Evolutionary conservation across 1,140 invertebrate species (phyloP).

Genomic region (Heliconius congener): DNA sequence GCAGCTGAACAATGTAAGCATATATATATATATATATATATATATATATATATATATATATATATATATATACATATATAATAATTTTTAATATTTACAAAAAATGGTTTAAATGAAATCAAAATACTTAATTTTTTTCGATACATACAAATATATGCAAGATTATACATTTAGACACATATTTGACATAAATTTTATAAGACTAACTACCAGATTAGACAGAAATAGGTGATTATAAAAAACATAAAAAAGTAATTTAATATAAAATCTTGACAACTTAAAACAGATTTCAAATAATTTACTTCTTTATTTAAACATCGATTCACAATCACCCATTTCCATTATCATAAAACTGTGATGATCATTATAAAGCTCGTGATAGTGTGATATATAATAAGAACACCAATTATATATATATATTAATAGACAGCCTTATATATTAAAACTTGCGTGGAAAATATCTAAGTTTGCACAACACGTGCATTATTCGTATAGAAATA

Average conservation of each 20-base stretch:
- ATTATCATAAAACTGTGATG: slow-evolving; percentile 19
- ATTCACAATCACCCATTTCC: background rate
- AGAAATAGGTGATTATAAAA: background rate
- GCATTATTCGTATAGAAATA: slow-evolving; percentile 44
- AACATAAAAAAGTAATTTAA: background rate
- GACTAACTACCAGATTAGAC: background rate
- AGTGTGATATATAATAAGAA: background rate
- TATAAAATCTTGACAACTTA: background rate
- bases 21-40: too few species aligned
- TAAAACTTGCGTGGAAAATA: slow-evolving; percentile 17
- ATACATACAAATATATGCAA: background rate
- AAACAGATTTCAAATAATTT: background rate
- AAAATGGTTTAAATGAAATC: too few species aligned
- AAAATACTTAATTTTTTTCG: too few species aligned
- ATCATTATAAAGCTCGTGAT: slow-evolving; percentile 20
- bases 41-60: too few species aligned
- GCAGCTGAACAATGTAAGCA: background rate
- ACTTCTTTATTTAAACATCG: slow-evolving; percentile 4
- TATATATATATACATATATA: too few species aligned
- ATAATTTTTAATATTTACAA: too few species aligned
- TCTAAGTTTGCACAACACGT: slow-evolving; percentile 34
- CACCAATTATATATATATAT: slow-evolving; percentile 1
- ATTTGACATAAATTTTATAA: background rate
- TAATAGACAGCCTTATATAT: slow-evolving; percentile 19
- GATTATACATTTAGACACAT: background rate